Conservation (phyloP, 2,797 vertebrate species). For the Apodemus agrarius region DNA sequence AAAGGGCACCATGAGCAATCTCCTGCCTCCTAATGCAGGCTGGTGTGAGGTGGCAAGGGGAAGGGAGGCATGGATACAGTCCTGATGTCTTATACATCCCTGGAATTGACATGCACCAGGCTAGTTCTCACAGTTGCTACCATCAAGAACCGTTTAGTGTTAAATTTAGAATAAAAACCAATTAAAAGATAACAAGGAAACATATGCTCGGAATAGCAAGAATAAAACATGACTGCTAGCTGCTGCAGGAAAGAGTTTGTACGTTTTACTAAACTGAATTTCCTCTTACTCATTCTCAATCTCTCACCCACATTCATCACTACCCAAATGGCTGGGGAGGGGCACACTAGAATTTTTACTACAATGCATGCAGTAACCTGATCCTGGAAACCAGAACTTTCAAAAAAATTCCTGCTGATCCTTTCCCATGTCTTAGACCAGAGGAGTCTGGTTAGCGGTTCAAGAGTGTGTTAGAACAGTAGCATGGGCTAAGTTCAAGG, state of each 20-base stretch:
- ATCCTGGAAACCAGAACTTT: not conserved
- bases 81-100: not conserved
- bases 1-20: not conserved
- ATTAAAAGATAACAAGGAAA: slow-evolving; percentile 85
- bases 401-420: not conserved
- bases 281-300: not conserved
- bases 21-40: not conserved
- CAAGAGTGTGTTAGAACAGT: not conserved
- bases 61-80: not conserved
- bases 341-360: not conserved
- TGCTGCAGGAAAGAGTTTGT: slow-evolving; percentile 12
- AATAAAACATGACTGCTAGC: slow-evolving; percentile 72
- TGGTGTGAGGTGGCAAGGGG: not conserved
- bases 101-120: slow-evolving; percentile 64
- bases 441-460: not conserved
- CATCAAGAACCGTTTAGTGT: slow-evolving; percentile 69
- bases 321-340: not conserved
- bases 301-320: not conserved
- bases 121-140: slow-evolving; percentile 42
- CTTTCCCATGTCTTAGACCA: not conserved
- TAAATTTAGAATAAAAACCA: slow-evolving; percentile 84
- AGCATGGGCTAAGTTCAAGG: not conserved
- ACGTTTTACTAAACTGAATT: not conserved
- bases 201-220: slow-evolving; percentile 79
- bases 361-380: not conserved